phyloP scores from a whole-genome alignment of 1,140 invertebrate species.

The Gonioctena quinquepunctata region DNA sequence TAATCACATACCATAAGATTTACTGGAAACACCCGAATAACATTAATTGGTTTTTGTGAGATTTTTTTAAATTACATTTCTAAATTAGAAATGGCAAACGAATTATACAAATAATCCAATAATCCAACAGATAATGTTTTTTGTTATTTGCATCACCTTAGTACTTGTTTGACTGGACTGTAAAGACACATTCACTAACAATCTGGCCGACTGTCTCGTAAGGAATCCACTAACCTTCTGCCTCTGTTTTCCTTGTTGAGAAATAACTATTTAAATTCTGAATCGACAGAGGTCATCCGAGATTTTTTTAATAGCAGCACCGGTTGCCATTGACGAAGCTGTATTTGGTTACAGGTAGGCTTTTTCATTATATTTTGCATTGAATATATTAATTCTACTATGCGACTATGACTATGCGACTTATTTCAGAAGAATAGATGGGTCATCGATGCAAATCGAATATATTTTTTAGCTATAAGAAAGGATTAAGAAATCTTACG shows the following conservation, averaged over 20 bases:
- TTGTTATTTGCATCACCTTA: neutral
- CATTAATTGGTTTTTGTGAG: no score
- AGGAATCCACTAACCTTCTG: conserved; percentile 47
- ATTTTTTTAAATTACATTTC: no score
- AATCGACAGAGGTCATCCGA: conserved; percentile 42
- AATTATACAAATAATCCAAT: no score
- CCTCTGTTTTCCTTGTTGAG: conserved; percentile 48
- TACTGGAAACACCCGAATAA: no score
- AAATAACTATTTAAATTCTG: conserved; percentile 32
- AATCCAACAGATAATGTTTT: neutral
- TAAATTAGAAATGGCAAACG: no score
- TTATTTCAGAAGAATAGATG: no score
- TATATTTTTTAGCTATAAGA: no score
- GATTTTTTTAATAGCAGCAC: conserved; percentile 34
- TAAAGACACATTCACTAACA: neutral
- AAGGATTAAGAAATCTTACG: no score
- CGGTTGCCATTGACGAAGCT: conserved; percentile 43
- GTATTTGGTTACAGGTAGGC: conserved; percentile 33
- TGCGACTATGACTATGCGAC: no score
- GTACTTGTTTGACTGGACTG: neutral
- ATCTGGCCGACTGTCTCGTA: conserved; percentile 13
- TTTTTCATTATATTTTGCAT: neutral
- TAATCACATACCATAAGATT: no score
- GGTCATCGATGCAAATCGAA: no score
- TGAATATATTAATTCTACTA: conserved; percentile 1